phyloP scores from a whole-genome alignment of 1,140 invertebrate genomes.

The Hycleus phaleratus region DNA sequence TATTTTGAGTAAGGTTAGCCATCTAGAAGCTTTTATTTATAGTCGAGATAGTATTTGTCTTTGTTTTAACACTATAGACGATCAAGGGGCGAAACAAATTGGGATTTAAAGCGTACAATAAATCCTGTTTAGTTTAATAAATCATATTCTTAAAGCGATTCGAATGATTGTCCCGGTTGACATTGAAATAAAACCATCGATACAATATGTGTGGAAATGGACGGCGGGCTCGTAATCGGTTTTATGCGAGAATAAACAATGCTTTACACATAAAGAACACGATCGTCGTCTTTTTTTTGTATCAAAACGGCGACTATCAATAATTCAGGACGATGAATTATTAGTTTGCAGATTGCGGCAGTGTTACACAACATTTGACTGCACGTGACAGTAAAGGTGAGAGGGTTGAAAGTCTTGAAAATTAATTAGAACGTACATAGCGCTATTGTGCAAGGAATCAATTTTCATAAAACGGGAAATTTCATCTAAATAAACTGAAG shows the following conservation, averaged over 20 bases:
- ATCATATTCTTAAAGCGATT: constrained; percentile 1
- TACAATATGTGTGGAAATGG: constrained; percentile 12
- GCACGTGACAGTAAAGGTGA: no score
- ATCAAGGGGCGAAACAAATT: no score
- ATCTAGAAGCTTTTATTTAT: no score
- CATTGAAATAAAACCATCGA: constrained; percentile 12
- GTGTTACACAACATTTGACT: neutral
- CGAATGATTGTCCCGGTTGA: neutral
- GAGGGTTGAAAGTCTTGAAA: no score
- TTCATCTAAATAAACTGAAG: no score
- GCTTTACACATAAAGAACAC: constrained; percentile 18
- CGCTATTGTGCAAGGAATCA: no score
- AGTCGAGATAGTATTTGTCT: no score
- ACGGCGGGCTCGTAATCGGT: constrained; percentile 7
- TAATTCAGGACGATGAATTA: constrained; percentile 19
- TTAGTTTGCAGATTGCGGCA: constrained; percentile 15
- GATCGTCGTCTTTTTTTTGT: constrained; percentile 4
- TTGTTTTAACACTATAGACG: no score
- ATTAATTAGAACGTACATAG: no score
- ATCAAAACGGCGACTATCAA: constrained; percentile 14
- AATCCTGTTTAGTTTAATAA: constrained; percentile 4
- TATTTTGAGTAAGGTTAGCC: no score
- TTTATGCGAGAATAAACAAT: constrained; percentile 20
- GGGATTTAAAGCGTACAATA: no score
- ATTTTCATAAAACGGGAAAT: no score